Evolutionary conservation across 1,140 invertebrate genomes (phyloP), one percentile per base, ranked within the genome.

Genomic region (Leptoteleia sp.): DNA sequence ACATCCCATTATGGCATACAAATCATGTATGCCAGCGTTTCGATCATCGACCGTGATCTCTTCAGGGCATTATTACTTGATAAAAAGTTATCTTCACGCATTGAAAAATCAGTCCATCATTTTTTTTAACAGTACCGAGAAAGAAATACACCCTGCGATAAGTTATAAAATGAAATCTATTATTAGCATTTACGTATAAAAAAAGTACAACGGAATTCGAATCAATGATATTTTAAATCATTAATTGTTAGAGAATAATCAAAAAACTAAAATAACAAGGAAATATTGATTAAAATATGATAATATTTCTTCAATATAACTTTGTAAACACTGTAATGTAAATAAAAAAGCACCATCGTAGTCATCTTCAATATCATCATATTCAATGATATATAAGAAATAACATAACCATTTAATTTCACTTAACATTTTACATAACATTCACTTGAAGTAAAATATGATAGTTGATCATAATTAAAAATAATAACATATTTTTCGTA

Each of bases 261-360:
- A n/a, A n/a, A n/a, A n/a, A n/a, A n/a, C n/a, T n/a, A n/a, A n/a
- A n/a, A n/a, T n/a, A n/a, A n/a, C n/a, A n/a, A n/a, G n/a, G 22
- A 6, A 25, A 25, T 3, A 25, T 25, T 25, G 22, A 6, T 25
- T 3, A 25, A 25, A 25, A 3, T 6, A 25, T 25, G 22, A 3
- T 25, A 6, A 25, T 25, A 25, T 25, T 33, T 45, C 42, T 47
- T 61, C 19, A 61, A 61, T 61, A 61, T 61, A 47, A 35, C 19
- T 47, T 3, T 29, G 7, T 17, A 17, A 55, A 1, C 22, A 47
- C 55, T 47, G 55, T 61, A 61, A 47, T 61, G 55, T 61, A 61
- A 37, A 16, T 37, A 13, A 47, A 16, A 25, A 40, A 16, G 40
- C 22, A 45, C 19, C 25, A 33, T 33, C 16, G 35, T 59, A 1